Base-by-base conservation (phyloP, 2,888 invertebrate species). In the Crocallis elinguaria region DNA sequence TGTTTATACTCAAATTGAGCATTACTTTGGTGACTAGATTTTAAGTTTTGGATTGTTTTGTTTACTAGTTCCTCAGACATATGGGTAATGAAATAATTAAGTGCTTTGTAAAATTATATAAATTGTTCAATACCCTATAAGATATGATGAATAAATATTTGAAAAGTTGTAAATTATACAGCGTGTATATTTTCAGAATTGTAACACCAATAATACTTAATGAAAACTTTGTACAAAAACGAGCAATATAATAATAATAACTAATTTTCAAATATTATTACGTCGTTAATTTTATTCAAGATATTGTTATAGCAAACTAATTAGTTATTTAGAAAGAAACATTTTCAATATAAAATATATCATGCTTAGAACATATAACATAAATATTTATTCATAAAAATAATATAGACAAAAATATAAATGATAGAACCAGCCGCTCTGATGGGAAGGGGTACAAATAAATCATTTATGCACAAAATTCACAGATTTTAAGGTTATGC, bases 141-240 rank as follows among this genome's bases (percentile, higher is more conserved):
- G 73, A 76, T 77, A 66, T 70, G 67, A 76, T 74, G 70, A 77
- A 76, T 73, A 77, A 75, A 77, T 75, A 69, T 82, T 72, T 85
- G n/a, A n/a, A 82, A 19, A 11, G 80, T 80, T 84, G 77, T 77
- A 84, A 79, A 84, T 69, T 81, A 80, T 75, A 48, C 48, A 35
- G n/a, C n/a, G n/a, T 43, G 37, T 84, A 85, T 86, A 89, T 88
- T 86, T 87, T 86, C 82, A 78, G 79, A 85, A 84, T 77, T 82
- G 82, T 77, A 89, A 90, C 90, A 91, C 90, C 91, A 90, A 91
- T 87, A 86, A 79, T 80, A 60, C n/a, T 84, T 73, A 86, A 58
- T 77, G 86, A 86, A 85, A 91, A 89, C 89, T 88, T 89, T 90
- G 91, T 91, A 91, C 91, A 91, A 91, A 90, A 77, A 87, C 80